Evolutionary conservation across 2,797 vertebrate genomes (phyloP).

Genomic region (Tenualosa thibaudeaui): DNA sequence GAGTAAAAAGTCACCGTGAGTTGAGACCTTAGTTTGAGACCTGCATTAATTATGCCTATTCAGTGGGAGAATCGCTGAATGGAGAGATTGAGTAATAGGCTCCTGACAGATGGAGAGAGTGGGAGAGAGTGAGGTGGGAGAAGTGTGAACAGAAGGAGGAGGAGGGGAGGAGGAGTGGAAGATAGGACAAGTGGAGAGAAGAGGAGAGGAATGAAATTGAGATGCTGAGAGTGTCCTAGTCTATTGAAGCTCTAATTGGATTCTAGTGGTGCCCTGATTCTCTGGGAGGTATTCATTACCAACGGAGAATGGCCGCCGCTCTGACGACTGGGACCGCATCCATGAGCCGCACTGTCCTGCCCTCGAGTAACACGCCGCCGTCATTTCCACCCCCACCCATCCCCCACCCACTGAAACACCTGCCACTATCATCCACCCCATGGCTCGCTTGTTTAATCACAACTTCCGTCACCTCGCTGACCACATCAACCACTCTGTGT

Average conservation of each 20-base stretch:
- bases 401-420: too few species aligned
- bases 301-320: slow-evolving; percentile 18
- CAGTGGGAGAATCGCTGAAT: not conserved
- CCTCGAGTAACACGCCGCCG: slow-evolving; percentile 24
- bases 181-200: not conserved
- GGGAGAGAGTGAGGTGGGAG: slow-evolving; percentile 31
- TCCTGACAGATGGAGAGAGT: not conserved
- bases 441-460: not conserved
- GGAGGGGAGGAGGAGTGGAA: not conserved
- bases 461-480: not conserved
- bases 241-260: slow-evolving; percentile 37
- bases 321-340: not conserved
- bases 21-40: not conserved
- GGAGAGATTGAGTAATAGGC: not conserved
- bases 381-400: not conserved
- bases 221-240: slow-evolving; percentile 31
- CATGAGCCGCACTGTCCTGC: not conserved
- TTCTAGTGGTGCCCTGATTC: slow-evolving; percentile 27
- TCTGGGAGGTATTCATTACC: slow-evolving; percentile 38
- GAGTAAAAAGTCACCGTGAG: not conserved
- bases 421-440: not conserved
- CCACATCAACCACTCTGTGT: not conserved
- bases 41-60: slow-evolving; percentile 8
- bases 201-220: slow-evolving; percentile 14
- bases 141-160: not conserved